These are phyloP conservation scores for Lacanobia oleracea DNA, from an alignment of 2,888 invertebrate species.

Conservation along the genomic window DNA sequence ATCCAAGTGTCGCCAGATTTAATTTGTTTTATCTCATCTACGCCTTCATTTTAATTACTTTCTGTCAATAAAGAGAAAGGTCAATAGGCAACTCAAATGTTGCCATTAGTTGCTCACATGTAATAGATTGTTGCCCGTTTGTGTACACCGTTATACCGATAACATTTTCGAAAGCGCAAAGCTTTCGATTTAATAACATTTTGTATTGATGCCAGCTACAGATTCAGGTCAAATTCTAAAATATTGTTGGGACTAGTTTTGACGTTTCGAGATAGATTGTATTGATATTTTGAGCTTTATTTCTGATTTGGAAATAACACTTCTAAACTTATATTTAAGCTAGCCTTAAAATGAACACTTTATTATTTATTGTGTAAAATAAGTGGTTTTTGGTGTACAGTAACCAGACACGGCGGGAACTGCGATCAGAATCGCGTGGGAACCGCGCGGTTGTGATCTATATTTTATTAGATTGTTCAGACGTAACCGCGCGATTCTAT, in stretches of 20 bases:
- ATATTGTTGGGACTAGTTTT: not conserved
- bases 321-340: not conserved
- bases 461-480: too few relatives aligned
- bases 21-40: too few relatives aligned
- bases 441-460: too few relatives aligned
- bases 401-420: too few relatives aligned
- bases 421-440: too few relatives aligned
- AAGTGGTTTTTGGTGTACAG: too few relatives aligned
- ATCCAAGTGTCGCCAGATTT: too few relatives aligned
- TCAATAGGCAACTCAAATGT: not conserved
- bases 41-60: too few relatives aligned
- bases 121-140: not conserved
- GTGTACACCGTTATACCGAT: not conserved
- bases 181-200: constrained; percentile 21
- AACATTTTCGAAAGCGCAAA: constrained; percentile 11
- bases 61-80: not conserved
- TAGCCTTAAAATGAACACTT: too few relatives aligned
- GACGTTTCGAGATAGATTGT: not conserved
- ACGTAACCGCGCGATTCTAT: too few relatives aligned
- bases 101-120: not conserved
- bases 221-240: constrained; percentile 20
- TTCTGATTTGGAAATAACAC: not conserved
- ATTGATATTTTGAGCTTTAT: not conserved
- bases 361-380: too few relatives aligned
- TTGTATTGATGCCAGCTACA: constrained; percentile 4